Evolutionary conservation across 2,797 vertebrate species (phyloP).

Genomic region (Buceros bicornis): DNA sequence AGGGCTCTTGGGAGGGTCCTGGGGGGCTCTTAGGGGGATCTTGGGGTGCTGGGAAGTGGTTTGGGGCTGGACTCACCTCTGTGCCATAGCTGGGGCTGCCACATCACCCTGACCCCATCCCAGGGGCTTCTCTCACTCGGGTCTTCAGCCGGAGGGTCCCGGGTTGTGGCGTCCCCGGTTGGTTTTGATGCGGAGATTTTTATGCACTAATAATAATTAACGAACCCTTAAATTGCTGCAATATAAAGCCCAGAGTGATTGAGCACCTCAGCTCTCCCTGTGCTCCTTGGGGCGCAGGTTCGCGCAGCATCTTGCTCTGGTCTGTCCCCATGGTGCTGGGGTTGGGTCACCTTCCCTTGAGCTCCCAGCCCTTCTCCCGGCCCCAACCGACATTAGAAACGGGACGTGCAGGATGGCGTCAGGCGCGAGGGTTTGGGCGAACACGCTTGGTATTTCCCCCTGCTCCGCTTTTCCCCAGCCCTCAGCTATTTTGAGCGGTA

Average conservation of each 20-base stretch:
- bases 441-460: background rate
- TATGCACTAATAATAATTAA: background rate
- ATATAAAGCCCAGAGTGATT: background rate
- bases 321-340: background rate
- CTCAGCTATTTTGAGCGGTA: background rate
- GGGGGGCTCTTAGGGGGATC: too few species aligned
- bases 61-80: background rate
- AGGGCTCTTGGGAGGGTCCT: fast-evolving
- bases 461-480: background rate
- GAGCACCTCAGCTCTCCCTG: fast-evolving
- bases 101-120: fast-evolving
- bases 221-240: fast-evolving
- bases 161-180: fast-evolving
- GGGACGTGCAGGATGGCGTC: background rate
- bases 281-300: background rate
- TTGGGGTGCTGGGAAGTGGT: too few species aligned
- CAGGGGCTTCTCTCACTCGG: background rate
- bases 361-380: background rate
- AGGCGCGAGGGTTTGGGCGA: background rate
- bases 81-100: background rate
- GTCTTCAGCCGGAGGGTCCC: background rate
- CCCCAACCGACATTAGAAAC: background rate
- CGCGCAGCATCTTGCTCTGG: background rate
- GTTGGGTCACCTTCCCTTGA: background rate
- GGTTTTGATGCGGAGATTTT: background rate